These are phyloP conservation scores for Orthosia gothica DNA, from an alignment of 2,888 invertebrate species.

Conservation along the genomic window DNA sequence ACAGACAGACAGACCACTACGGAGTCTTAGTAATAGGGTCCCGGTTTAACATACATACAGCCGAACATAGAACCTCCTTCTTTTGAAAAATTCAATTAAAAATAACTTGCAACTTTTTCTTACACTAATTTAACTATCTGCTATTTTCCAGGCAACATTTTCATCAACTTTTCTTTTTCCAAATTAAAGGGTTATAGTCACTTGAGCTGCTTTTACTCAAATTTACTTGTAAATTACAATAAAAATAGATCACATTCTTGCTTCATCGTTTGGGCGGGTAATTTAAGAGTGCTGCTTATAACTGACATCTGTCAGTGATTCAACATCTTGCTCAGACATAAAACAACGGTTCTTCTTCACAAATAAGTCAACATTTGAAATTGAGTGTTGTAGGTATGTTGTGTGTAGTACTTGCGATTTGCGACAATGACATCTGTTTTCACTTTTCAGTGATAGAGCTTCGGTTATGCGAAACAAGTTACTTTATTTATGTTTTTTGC, in stretches of 20 bases:
- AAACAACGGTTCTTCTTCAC: slow-evolving; percentile 60
- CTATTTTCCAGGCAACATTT: neutral
- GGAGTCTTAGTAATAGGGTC: too few species aligned
- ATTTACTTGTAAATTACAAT: slow-evolving; percentile 22
- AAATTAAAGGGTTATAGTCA: neutral
- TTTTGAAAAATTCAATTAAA: too few species aligned
- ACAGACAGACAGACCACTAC: too few species aligned
- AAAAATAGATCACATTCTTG: slow-evolving; percentile 26
- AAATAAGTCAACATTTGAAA: slow-evolving; percentile 52
- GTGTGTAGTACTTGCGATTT: slow-evolving; percentile 45
- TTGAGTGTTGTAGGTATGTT: slow-evolving; percentile 45
- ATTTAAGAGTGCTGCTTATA: slow-evolving; percentile 53
- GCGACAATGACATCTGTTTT: slow-evolving; percentile 66
- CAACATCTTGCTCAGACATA: slow-evolving; percentile 66
- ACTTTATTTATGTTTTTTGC: slow-evolving; percentile 15
- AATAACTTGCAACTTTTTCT: neutral
- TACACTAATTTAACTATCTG: neutral
- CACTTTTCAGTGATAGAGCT: slow-evolving; percentile 56
- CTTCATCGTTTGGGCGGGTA: slow-evolving; percentile 45
- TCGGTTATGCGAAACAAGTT: slow-evolving; percentile 35
- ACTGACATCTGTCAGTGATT: slow-evolving; percentile 63
- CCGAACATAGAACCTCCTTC: too few species aligned
- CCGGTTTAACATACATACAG: too few species aligned
- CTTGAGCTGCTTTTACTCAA: neutral
- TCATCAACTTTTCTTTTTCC: neutral